Evolutionary conservation across 2,113 vertebrate genomes (phyloP), one percentile per base, ranked within the genome.

Genomic region (Theropithecus gelada): DNA sequence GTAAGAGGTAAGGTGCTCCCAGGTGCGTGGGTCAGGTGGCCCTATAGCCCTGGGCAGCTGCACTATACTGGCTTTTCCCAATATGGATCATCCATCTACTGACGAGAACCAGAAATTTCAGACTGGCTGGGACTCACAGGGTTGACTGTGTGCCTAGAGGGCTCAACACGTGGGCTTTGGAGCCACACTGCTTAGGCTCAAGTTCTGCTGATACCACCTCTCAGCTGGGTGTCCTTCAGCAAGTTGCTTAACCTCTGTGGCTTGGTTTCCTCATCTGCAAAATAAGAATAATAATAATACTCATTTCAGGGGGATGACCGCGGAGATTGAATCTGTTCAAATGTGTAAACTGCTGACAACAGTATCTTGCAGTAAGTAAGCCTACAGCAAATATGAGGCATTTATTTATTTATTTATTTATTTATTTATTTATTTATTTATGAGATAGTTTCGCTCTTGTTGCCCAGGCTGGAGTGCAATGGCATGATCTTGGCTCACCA

Each of bases 1-100:
- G 16, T 3, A 43, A 93, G 68, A n/a, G 16, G 30, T 48, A 16
- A 43, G 32, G 25, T 30, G 22, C 6, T 32, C 27, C 38, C 32
- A 8, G 18, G 14, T n/a, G 7, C 2, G 3, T 0, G 12, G 35
- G 38, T 43, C 40, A 32, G n/a, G n/a, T 20, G 22, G n/a, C 27
- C 79, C 52, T 16, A 0, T 11, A 20, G 38, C 43, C 45, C 59
- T 11, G 45, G 45, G 35, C 5, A 2, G 35, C 23, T 23, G 45
- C 8, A 4, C 3, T 5, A 35, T 18, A 6, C 20, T 1, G 48
- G 32, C 57, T 8, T 5, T 66, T 61, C 35, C 2, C 12, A 10
- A 59, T 4, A 1, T 3, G 13, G 18, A 23, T 40, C 88, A 48
- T 0, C 30, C n/a, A 35, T 48, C 23, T 14, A 32, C 10, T 45